Base-by-base conservation (phyloP, 2,113 vertebrate genomes). In the Paraplagusia blochii region DNA sequence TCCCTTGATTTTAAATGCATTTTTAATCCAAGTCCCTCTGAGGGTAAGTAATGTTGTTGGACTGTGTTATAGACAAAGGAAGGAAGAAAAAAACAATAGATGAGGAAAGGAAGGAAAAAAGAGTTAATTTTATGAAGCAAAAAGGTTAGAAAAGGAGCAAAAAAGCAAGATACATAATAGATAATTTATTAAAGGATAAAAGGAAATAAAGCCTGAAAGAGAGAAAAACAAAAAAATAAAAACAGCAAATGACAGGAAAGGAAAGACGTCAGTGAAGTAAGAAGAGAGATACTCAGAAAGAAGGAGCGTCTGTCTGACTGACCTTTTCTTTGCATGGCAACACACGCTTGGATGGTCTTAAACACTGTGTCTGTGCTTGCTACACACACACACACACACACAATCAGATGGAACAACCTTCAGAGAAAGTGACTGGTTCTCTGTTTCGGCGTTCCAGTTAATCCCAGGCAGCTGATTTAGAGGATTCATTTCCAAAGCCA, bases 1-100 rank as follows among this genome's bases (percentile, higher is more conserved):
- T 87, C 84, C 71, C 84, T 88, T 80, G 88, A 91, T 82, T 90
- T 90, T 77, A 87, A 88, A 90, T 85, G 52, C 57, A 49, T 87
- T 85, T 86, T 87, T 69, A 73, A 86, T 60, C 44, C 40, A 8
- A 83, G 70, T 77, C 79, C 36, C 58, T 85, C 74, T 39, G 87
- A 89, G 63, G 88, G 86, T 90, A 85, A 90, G 90, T 87, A 13
- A 13, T 12, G 38, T 1, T 40, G 2, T 29, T 29, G 22, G 6
- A 29, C 22, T 4, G 3, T 29, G 22, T 4, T 6, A 29, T 29
- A 29, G 22, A 29, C 3, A 6, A 29, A 29, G 22, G 22, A 29
- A 29, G 22, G 22, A 29, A 29, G 22, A 6, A 29, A 29, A 6
- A 6, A 29, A 29, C 3, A 6, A 29, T 4, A 6, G 22, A 4